Conservation (phyloP, 2,113 vertebrate genomes). For the Tenebrosternarchus preto region DNA sequence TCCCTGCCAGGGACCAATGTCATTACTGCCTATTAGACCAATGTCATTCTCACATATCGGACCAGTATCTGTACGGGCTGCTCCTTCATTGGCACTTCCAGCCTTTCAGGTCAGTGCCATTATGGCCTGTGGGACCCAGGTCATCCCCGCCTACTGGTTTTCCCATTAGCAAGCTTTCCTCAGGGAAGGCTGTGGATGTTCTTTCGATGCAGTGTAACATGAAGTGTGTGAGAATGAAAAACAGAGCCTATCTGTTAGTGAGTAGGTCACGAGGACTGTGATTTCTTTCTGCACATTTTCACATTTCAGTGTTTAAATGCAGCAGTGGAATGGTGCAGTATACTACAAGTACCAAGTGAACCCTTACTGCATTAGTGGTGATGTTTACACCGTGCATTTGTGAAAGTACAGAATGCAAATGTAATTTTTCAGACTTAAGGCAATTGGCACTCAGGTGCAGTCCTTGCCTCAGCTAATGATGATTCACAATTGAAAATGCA, state of each 20-base stretch:
- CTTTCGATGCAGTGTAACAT: background rate
- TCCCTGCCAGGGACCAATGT: background rate
- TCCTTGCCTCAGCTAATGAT: background rate
- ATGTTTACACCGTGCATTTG: too few relatives aligned
- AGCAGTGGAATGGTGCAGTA: too few relatives aligned
- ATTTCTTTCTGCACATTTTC: too few relatives aligned
- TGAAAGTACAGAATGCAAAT: too few relatives aligned
- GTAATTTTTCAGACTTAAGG: background rate
- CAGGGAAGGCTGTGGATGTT: background rate
- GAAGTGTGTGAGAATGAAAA: background rate
- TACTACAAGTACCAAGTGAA: too few relatives aligned
- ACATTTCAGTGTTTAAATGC: background rate
- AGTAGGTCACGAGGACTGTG: too few relatives aligned
- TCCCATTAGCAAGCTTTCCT: background rate
- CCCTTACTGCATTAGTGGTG: too few relatives aligned
- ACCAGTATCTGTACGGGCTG: background rate
- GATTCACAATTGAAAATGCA: background rate
- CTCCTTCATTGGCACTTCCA: background rate
- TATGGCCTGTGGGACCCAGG: background rate
- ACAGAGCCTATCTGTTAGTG: background rate
- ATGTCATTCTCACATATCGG: background rate
- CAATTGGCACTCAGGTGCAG: background rate
- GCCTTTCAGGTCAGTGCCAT: background rate
- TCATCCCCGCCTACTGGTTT: background rate
- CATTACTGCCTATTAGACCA: background rate